Evolutionary conservation across 2,888 invertebrate genomes (phyloP).

Genomic region (Altica lythri): DNA sequence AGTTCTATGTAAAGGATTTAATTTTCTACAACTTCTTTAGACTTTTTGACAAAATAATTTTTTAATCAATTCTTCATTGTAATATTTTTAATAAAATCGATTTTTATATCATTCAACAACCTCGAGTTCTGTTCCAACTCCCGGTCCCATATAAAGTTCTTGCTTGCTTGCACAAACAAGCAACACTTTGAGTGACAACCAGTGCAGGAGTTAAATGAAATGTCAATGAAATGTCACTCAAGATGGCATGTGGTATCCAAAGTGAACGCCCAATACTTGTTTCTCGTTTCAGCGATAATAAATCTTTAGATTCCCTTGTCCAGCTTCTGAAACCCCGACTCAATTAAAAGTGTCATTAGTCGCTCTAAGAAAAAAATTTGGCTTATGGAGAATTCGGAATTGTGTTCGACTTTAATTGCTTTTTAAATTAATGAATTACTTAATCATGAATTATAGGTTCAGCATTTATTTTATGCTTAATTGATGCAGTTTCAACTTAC

Average conservation of each 20-base stretch:
- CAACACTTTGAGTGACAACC: constrained; percentile 55
- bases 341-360: constrained; percentile 42
- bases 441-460: too few relatives aligned
- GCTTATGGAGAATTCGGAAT: constrained; percentile 9
- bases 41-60: too few relatives aligned
- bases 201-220: constrained; percentile 59
- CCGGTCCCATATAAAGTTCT: too few relatives aligned
- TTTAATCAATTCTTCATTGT: too few relatives aligned
- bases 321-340: constrained; percentile 28
- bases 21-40: too few relatives aligned
- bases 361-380: constrained; percentile 18
- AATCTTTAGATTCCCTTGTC: constrained; percentile 48
- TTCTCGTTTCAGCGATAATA: constrained; percentile 54
- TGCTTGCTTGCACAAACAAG: constrained; percentile 52
- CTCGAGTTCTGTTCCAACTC: too few relatives aligned
- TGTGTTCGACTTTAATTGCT: constrained; percentile 22
- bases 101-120: too few relatives aligned
- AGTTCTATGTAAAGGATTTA: too few relatives aligned
- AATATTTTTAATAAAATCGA: too few relatives aligned
- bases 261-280: constrained; percentile 56
- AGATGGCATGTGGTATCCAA: constrained; percentile 54
- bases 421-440: constrained; percentile 26
- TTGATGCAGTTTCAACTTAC: too few relatives aligned
- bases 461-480: too few relatives aligned
- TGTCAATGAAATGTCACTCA: constrained; percentile 61